phyloP scores from a whole-genome alignment of 2,797 vertebrate species.

The Lagocephalus sceleratus region DNA sequence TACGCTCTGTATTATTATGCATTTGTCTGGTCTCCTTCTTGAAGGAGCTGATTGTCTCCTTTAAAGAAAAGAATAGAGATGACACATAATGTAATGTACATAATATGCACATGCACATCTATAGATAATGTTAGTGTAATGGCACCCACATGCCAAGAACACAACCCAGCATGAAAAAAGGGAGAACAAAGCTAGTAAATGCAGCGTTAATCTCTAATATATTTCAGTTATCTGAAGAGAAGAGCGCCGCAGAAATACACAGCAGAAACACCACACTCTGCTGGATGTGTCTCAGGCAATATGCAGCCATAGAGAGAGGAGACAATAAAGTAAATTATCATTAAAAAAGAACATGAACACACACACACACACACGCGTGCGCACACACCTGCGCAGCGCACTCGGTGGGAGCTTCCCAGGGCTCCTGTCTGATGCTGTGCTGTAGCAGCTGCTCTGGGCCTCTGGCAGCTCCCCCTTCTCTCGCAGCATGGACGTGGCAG shows the following conservation, averaged over 20 bases:
- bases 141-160: conserved; percentile 28
- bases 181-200: conserved; percentile 50
- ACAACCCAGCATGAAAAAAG: conserved; percentile 21
- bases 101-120: not conserved
- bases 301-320: too few relatives aligned
- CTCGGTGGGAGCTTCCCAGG: conserved; percentile 75
- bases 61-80: conserved; percentile 17
- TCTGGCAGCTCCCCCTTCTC: conserved; percentile 91
- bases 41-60: conserved; percentile 16
- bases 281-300: too few relatives aligned
- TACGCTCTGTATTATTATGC: conserved; percentile 2
- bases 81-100: not conserved
- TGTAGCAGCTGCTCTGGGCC: conserved; percentile 89
- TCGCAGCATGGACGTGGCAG: conserved; percentile 89
- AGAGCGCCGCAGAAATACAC: conserved; percentile 11
- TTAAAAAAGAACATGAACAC: too few relatives aligned
- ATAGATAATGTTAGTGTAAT: conserved; percentile 5
- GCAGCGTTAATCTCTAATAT: conserved; percentile 55
- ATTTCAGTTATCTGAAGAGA: conserved; percentile 34
- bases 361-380: conserved; percentile 23
- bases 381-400: conserved; percentile 77
- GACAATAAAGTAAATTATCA: too few relatives aligned
- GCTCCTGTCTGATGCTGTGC: conserved; percentile 81
- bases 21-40: conserved; percentile 10
- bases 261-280: conserved; percentile 30